These are phyloP conservation scores for Mionectes olivaceus DNA, from an alignment of 2,797 vertebrate genomes.

Conservation along the genomic window DNA sequence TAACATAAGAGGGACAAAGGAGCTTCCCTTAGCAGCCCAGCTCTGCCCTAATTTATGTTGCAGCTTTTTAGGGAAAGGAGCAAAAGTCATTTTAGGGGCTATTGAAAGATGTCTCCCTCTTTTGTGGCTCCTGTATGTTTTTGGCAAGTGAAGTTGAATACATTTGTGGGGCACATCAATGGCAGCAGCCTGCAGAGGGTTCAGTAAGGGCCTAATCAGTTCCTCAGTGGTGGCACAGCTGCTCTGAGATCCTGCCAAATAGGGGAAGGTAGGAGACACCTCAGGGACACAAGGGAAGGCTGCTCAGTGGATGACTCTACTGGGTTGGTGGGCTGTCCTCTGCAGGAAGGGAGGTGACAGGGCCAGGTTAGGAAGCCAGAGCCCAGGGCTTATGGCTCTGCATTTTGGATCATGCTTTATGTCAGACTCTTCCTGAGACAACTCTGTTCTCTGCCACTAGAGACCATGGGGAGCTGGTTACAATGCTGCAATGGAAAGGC, in stretches of 20 bases:
- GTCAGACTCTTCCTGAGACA: not conserved
- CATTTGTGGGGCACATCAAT: constrained; percentile 20
- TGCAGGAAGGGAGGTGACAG: not conserved
- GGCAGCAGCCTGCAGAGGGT: not conserved
- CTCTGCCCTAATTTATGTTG: constrained; percentile 45
- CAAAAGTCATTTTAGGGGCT: constrained; percentile 57
- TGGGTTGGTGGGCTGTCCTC: not conserved
- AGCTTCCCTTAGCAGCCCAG: constrained; percentile 26
- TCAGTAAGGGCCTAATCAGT: not conserved
- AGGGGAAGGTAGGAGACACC: not conserved
- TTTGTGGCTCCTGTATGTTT: constrained; percentile 29
- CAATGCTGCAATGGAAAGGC: not conserved
- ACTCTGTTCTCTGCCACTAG: not conserved
- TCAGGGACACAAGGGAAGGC: not conserved
- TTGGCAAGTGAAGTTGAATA: constrained; percentile 24
- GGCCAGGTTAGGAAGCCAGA: not conserved
- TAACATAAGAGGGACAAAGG: constrained; percentile 36
- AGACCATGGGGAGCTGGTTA: not conserved
- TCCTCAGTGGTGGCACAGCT: not conserved
- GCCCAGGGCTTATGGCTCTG: not conserved
- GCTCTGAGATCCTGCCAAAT: not conserved
- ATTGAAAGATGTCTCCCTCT: not conserved
- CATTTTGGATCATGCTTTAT: not conserved
- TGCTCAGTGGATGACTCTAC: not conserved
- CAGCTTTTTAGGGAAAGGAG: constrained; percentile 53